Conservation (phyloP, 2,113 vertebrate genomes). For the Lipotes vexillifer region DNA sequence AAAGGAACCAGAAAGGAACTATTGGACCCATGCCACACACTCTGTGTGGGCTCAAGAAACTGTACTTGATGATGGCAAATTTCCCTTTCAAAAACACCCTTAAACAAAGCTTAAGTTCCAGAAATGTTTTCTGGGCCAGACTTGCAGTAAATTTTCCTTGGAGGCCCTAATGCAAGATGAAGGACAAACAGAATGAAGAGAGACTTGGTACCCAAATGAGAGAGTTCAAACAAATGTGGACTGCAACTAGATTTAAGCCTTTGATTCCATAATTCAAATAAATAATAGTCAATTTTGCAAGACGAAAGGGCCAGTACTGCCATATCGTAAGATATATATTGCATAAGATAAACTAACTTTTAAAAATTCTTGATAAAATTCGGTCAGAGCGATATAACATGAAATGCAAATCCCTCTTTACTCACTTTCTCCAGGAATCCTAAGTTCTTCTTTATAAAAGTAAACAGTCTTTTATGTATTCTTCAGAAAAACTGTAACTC, state of each 20-base stretch:
- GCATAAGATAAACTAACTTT: not conserved
- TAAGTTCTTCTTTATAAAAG: not conserved
- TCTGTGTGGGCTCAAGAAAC: constrained; percentile 69
- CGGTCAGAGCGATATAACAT: not conserved
- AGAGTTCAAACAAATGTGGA: not conserved
- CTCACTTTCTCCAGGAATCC: not conserved
- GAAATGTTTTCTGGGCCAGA: constrained; percentile 61
- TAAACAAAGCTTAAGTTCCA: constrained; percentile 69
- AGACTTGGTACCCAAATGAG: not conserved
- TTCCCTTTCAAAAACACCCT: constrained; percentile 70
- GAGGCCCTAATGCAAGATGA: constrained; percentile 39
- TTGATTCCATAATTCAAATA: constrained; percentile 13
- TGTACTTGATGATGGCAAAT: constrained; percentile 69
- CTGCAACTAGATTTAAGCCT: not conserved
- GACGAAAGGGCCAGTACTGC: not conserved
- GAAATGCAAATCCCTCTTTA: not conserved
- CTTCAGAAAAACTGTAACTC: not conserved
- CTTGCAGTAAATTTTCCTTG: constrained; percentile 58
- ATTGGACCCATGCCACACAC: constrained; percentile 64
- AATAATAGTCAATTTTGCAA: not conserved
- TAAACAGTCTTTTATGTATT: not conserved
- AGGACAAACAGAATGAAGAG: constrained; percentile 33
- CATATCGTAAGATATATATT: not conserved
- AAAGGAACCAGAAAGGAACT: constrained; percentile 72
- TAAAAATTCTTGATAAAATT: constrained; percentile 23